Base-by-base conservation (phyloP, 2,797 vertebrate species). In the Tangara arthus region DNA sequence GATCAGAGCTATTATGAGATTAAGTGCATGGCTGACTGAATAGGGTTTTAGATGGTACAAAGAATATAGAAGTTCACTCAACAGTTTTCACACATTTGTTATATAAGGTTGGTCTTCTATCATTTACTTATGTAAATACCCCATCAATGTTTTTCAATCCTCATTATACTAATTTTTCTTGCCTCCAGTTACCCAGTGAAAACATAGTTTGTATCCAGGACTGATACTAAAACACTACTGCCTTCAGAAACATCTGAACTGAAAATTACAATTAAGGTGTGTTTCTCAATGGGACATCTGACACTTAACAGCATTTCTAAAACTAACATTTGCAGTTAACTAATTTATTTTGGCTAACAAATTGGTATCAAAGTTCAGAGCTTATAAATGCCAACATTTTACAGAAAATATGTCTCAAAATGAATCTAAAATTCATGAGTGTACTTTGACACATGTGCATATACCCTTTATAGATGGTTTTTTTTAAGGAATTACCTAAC, bases 1-100 rank as follows among this genome's bases (percentile, higher is more conserved):
- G 97, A 97, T 98, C 97, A 98, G 93, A 96, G 97, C 98, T 98
- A 98, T 98, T 98, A 99, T 98, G 97, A 98, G 98, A 99, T 99
- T 99, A 98, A 98, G 96, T 97, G 94, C 95, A 98, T n/a, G 97
- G 97, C 97, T 97, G 97, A 98, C 97, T 96, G 95, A 97, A 98
- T 97, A 97, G 86, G 97, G 97, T 95, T 98, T 98, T 98, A 98
- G 97, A 98, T 95, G 93, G 96, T 96, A 98, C 97, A 98, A 98
- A 98, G 97, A 98, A 98, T 94, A 91, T 22, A 95, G 97, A 98
- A 98, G 97, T 97, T 98, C 97, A 96, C 97, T 97, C 96, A 98
- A 97, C 90, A 98, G 97, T 98, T 98, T 98, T 97, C 97, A 98
- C 97, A 98, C 94, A 42, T 96, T 95, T 98, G 96, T 96, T 98